phyloP scores from a whole-genome alignment of 2,797 vertebrate species.

The Acanthopagrus latus region DNA sequence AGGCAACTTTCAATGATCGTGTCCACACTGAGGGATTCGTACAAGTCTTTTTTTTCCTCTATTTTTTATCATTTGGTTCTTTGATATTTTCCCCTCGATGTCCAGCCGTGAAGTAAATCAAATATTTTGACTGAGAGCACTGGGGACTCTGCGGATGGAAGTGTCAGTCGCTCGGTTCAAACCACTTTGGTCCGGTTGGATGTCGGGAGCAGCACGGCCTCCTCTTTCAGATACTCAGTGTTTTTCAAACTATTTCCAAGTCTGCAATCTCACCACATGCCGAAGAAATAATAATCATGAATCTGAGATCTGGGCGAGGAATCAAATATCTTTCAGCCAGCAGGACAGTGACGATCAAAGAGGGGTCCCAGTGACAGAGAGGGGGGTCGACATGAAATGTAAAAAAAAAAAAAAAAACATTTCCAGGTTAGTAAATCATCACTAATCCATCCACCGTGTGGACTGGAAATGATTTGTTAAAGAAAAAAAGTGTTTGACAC shows the following conservation, averaged over 20 bases:
- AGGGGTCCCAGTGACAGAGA: conserved; percentile 72
- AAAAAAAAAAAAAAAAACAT: not conserved
- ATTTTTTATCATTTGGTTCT: conserved; percentile 66
- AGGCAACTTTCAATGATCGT: conserved; percentile 85
- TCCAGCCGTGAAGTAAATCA: conserved; percentile 68
- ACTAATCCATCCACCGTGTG: conserved; percentile 42
- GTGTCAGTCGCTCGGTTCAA: conserved; percentile 63
- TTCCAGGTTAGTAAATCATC: conserved; percentile 16
- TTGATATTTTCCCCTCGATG: conserved; percentile 34
- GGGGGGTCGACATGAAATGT: conserved; percentile 40
- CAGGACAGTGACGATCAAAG: conserved; percentile 53
- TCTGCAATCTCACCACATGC: conserved; percentile 55
- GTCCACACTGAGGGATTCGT: conserved; percentile 68
- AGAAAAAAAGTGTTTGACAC: conserved; percentile 37
- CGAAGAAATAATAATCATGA: conserved; percentile 58
- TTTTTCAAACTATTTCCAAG: conserved; percentile 58
- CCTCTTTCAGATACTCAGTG: conserved; percentile 54
- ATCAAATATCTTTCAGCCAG: conserved; percentile 64
- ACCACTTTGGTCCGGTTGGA: conserved; percentile 75
- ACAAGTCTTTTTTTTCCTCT: conserved; percentile 42
- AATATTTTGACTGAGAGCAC: conserved; percentile 23
- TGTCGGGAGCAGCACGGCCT: conserved; percentile 49
- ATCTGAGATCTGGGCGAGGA: conserved; percentile 57
- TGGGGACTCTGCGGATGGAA: conserved; percentile 46
- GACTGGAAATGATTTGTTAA: conserved; percentile 30